Evolutionary conservation across 2,888 invertebrate species (phyloP).

Genomic region (Spodoptera exigua): DNA sequence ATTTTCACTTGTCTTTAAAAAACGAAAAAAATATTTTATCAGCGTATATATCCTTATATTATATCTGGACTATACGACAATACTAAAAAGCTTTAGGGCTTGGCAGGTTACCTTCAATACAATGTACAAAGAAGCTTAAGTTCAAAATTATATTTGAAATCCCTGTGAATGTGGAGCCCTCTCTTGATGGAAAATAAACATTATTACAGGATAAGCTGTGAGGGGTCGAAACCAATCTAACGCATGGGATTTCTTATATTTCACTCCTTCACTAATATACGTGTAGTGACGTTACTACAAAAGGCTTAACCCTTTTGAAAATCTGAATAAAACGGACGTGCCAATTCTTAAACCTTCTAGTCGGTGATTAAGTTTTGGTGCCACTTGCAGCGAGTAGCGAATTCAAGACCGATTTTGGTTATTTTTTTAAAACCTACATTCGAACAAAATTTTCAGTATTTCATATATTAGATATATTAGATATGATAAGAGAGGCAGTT

Average conservation of each 20-base stretch:
- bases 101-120: slow-evolving; percentile 2
- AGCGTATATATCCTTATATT: too few relatives aligned
- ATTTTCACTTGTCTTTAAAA: too few relatives aligned
- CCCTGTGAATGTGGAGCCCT: slow-evolving; percentile 43
- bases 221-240: slow-evolving; percentile 69
- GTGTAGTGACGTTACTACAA: slow-evolving; percentile 60
- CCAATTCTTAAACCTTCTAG: slow-evolving; percentile 65
- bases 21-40: too few relatives aligned
- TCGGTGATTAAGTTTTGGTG: slow-evolving; percentile 40
- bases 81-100: not conserved
- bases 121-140: slow-evolving; percentile 29
- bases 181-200: slow-evolving; percentile 76
- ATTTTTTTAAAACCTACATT: not conserved
- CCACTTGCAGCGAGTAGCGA: slow-evolving; percentile 29
- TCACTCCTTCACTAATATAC: slow-evolving; percentile 58
- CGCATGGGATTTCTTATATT: slow-evolving; percentile 65
- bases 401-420: not conserved
- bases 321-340: slow-evolving; percentile 71
- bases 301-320: slow-evolving; percentile 75
- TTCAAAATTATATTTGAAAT: slow-evolving; percentile 57
- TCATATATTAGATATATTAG: too few relatives aligned
- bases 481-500: too few relatives aligned
- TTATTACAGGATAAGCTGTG: slow-evolving; percentile 74
- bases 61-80: not conserved
- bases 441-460: too few relatives aligned